Base-by-base conservation (phyloP, 2,113 vertebrate genomes). In the Bettongia penicillata region DNA sequence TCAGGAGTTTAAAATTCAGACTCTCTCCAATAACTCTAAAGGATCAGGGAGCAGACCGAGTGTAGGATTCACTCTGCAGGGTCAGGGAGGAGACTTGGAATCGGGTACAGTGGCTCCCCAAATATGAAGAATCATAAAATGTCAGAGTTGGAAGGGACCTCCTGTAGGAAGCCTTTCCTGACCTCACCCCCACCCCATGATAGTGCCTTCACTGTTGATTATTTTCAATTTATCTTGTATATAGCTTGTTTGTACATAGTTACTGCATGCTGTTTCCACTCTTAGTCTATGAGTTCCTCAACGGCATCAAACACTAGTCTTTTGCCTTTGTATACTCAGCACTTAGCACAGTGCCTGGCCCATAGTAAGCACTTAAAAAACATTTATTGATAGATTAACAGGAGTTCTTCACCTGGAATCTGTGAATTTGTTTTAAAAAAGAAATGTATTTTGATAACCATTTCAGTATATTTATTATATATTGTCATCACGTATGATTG, bases 401-500 rank as follows among this genome's bases (percentile, higher is more conserved):
- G 37, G 68, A 37, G 37, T 77, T 77, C 68, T 77, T 77, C 68
- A n/a, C 37, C 37, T n/a, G 10, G 68, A 37, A n/a, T n/a, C 68
- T 1, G 3, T n/a, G 14, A 77, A 31, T 14, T 77, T n/a, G 37
- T 77, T 77, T 77, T n/a, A 22, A 77, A 61, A 61, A 55, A 55
- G 24, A 77, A 22, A 77, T 77, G 37, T 77, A n/a, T 77, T 77
- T 77, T n/a, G 68, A 77, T 77, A n/a, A 19, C 3, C 1, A 68
- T 77, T 77, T 77, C 68, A 77, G n/a, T 77, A n/a, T 77, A n/a
- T n/a, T 77, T 77, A 77, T n/a, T 77, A n/a, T 77, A n/a, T 77
- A 77, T 77, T n/a, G 9, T 68, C 37, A 52, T 52, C 52, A 52
- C 3, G 19, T 52, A 19, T 61, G 31, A 61, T 28, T 61, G 26